A percentile compares a stretch with the other conserved stretches of the same genome.
phyloP scores from a whole-genome alignment of 1,140 invertebrate species.

The Caenorhabditis tropicalis region DNA sequence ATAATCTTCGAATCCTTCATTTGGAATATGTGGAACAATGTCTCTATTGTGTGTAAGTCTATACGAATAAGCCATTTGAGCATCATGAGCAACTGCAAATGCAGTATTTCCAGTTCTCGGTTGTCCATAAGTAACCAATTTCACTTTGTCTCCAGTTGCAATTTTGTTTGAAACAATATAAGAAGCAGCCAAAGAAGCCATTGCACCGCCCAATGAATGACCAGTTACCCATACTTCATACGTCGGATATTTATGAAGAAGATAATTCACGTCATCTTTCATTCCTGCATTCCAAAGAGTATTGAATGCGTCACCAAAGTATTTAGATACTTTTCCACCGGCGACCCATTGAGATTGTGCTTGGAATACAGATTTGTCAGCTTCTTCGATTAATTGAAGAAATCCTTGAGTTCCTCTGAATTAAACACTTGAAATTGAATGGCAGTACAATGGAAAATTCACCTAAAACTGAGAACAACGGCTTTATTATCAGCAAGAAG shows the following conservation, averaged over 20 bases:
- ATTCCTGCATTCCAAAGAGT: constrained; percentile 53
- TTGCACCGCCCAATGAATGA: constrained; percentile 58
- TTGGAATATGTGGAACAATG: constrained; percentile 62
- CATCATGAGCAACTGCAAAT: constrained; percentile 53
- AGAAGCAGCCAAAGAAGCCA: constrained; percentile 55
- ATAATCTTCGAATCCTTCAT: constrained; percentile 59
- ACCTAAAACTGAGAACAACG: constrained; percentile 57
- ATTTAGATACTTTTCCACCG: constrained; percentile 57
- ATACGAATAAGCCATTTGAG: constrained; percentile 55
- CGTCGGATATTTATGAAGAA: constrained; percentile 32
- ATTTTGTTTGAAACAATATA: constrained; percentile 42
- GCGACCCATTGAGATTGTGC: constrained; percentile 45
- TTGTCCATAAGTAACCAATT: constrained; percentile 59
- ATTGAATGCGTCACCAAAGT: constrained; percentile 56
- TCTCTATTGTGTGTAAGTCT: constrained; percentile 62
- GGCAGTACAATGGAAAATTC: not conserved
- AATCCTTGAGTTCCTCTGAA: constrained; percentile 61
- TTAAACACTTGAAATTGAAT: constrained; percentile 3
- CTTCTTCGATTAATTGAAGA: constrained; percentile 60
- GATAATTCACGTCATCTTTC: constrained; percentile 44
- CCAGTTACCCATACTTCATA: constrained; percentile 57
- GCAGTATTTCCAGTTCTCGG: constrained; percentile 51
- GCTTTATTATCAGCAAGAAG: constrained; percentile 53
- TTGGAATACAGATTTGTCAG: constrained; percentile 56
- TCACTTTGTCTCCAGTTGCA: constrained; percentile 42